These are phyloP conservation scores for Diachasma alloeum DNA, from an alignment of 1,140 invertebrate species.

Conservation along the genomic window DNA sequence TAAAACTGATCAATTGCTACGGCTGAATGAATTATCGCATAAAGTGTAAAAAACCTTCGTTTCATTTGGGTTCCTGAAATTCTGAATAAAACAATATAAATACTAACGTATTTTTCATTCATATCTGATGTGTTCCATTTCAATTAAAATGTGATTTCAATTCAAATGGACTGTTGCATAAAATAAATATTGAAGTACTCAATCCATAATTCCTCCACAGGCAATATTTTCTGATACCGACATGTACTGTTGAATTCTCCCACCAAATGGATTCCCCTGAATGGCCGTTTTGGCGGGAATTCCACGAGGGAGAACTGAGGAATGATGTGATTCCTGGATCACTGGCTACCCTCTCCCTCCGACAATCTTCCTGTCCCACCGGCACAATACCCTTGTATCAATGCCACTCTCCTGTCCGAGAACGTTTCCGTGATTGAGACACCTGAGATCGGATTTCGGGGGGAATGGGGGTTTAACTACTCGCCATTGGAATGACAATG, in stretches of 20 bases:
- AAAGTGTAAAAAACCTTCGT: too few species aligned
- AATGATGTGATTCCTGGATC: neutral
- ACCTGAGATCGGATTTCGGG: conserved; percentile 24
- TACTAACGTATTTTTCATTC: too few species aligned
- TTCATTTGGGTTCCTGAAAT: too few species aligned
- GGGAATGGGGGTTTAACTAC: neutral
- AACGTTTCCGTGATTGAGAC: conserved; percentile 26
- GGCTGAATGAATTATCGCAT: neutral
- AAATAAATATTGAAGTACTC: neutral
- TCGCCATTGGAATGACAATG: neutral
- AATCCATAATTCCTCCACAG: conserved; percentile 34
- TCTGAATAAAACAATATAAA: too few species aligned
- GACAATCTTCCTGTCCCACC: neutral
- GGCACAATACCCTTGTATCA: conserved; percentile 12
- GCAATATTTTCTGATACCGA: conserved; percentile 24
- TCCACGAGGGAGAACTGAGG: neutral
- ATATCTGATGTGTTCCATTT: too few species aligned
- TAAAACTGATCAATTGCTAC: neutral
- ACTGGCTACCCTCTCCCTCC: neutral
- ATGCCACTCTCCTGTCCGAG: neutral
- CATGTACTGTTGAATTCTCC: conserved; percentile 35
- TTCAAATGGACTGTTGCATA: neutral
- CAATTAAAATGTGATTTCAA: too few species aligned
- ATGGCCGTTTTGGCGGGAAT: conserved; percentile 16
- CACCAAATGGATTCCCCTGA: conserved; percentile 31